Evolutionary conservation across 2,113 vertebrate genomes (phyloP).

Genomic region (Dromiciops gliroides): DNA sequence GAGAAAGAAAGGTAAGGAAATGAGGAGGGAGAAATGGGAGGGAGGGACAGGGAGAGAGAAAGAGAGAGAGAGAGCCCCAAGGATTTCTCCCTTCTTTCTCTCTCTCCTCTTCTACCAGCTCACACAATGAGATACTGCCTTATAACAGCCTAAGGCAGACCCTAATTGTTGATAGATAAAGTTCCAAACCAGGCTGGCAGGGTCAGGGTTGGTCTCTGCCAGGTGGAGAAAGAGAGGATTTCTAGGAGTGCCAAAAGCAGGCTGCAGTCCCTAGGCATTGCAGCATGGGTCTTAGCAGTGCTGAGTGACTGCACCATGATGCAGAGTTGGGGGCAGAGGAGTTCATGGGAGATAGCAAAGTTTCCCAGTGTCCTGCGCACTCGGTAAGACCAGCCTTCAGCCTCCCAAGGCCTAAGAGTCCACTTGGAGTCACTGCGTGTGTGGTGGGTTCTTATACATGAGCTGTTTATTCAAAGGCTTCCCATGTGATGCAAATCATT

Average conservation of each 20-base stretch:
- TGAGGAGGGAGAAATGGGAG: accelerated
- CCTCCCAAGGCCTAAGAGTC: too few species aligned
- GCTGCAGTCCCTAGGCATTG: background rate
- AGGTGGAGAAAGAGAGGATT: background rate
- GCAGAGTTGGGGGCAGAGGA: background rate
- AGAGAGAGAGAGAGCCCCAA: background rate
- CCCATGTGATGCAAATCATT: background rate
- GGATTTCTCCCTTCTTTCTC: background rate
- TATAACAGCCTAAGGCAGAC: background rate
- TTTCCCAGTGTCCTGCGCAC: background rate
- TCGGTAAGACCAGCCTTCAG: background rate
- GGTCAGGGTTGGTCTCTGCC: background rate
- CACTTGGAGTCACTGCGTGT: too few species aligned
- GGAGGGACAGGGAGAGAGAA: background rate
- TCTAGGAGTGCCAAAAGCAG: background rate
- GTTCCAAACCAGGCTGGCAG: background rate
- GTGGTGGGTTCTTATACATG: background rate
- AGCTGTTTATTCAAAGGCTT: background rate
- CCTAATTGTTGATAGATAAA: background rate
- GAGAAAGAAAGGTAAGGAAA: accelerated
- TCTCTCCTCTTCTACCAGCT: background rate
- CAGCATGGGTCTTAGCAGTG: background rate
- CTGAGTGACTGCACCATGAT: background rate
- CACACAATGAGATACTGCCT: background rate
- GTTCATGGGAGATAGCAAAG: background rate